Percentiles rank a stretch among this genome's conserved stretches.
Evolutionary conservation across 2,113 vertebrate species (phyloP).

Genomic region (Zapornia atra): DNA sequence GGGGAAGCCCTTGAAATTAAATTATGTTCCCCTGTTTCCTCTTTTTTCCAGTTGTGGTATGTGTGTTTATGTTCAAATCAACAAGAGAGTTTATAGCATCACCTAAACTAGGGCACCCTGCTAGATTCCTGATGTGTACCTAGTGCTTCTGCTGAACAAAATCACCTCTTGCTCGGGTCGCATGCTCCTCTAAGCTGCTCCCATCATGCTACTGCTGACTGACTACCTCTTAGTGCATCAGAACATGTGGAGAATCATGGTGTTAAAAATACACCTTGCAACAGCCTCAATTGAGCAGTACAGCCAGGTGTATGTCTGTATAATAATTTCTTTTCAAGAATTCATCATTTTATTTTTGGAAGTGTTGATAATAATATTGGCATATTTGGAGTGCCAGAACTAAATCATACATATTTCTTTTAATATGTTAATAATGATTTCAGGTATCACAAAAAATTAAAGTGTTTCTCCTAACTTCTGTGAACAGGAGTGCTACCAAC

Average conservation of each 20-base stretch:
- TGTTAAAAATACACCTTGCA: not conserved
- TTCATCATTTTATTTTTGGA: not conserved
- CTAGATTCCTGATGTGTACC: not conserved
- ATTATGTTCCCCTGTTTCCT: not conserved
- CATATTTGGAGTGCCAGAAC: not conserved
- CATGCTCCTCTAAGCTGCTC: not conserved
- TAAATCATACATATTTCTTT: not conserved
- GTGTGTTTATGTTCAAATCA: not conserved
- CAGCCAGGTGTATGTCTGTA: not conserved
- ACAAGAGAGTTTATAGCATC: not conserved
- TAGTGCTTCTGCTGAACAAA: not conserved
- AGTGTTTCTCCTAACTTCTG: not conserved
- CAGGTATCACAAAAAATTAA: not conserved
- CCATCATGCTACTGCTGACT: not conserved
- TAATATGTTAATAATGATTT: not conserved
- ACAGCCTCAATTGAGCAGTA: not conserved
- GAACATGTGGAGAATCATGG: not conserved
- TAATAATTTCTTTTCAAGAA: not conserved
- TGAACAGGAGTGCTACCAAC: not conserved
- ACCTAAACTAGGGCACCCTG: not conserved
- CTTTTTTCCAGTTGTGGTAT: not conserved
- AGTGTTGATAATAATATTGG: not conserved
- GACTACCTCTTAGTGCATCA: not conserved
- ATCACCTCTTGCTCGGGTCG: not conserved
- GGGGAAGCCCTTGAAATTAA: not conserved